Evolutionary conservation across 1,140 invertebrate genomes (phyloP), one percentile per base, ranked within the genome.

Genomic region (Lordiphosa clarofinis): DNA sequence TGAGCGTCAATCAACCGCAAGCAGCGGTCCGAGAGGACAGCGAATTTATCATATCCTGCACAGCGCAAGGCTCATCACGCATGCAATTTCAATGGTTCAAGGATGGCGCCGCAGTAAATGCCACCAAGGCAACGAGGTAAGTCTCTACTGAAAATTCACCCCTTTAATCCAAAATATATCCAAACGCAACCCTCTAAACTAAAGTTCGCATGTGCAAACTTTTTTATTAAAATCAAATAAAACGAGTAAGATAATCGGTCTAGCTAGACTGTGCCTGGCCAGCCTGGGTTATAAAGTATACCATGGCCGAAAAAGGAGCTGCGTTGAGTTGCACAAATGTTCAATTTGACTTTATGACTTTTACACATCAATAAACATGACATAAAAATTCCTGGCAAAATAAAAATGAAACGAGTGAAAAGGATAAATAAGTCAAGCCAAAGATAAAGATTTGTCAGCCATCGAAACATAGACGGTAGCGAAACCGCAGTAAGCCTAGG

Each of bases 31-130:
- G 93, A 81, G 91, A 94, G 78, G 93, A 92, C 11, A 94, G 94
- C 60, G 93, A 94, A 78, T 94, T 95, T 67, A 92, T 93, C 66
- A 89, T 96, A 64, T 94, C 93, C 43, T 96, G 95, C 75, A 90
- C 92, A 42, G 94, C 94, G 33, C 92, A 94, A 71, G 95, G 94
- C 58, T 94, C 94, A 52, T 91, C 93, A 2, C 90, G 91, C 35
- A 93, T 94, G 74, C 91, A 91, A 31, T 95, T 95, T 81, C 91
- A 92, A 31, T 96, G 95, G 95, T 95, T 93, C 90, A 96, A 95
- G 86, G 94, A 96, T 79, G 92, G 93, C 2, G 91, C 94, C 47
- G 91, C 92, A 57, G 92, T 95, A 53, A 95, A 95, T 86, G 92
- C 92, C 62, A 92, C 92, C 54, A 92, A 92, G 72, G 92, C 94